Evolutionary conservation across 2,888 invertebrate species (phyloP), one percentile per base, ranked within the genome.

Genomic region (Herminia tarsipennalis): DNA sequence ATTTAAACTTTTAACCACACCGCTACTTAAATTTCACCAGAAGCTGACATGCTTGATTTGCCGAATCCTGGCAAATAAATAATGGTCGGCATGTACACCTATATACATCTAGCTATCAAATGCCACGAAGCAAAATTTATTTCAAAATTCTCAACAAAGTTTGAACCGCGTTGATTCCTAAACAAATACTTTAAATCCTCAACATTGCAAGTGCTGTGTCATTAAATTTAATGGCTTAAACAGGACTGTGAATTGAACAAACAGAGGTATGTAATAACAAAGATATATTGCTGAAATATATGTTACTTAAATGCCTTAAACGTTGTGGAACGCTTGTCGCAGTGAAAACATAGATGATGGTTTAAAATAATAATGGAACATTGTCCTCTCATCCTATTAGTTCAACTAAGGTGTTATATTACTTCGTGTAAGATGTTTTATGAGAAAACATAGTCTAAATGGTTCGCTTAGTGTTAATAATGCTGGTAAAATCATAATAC

Each of bases 401-500:
- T 33, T 13, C 20, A 13, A 21, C 12, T 21, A 33, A n/a, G 21
- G 3, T 33, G 20, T 20, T 33, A 20, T 13, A n/a, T 30, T 22
- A 22, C 8, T n/a, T 30, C n/a, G 8, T 4, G 52, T 65, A 73
- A 72, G 70, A 68, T 74, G 76, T 79, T 77, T 72, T 70, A 65
- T 68, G 62, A 73, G 70, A 73, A 74, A 79, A 79, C 73, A 71
- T 75, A 60, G 63, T 71, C 71, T 49, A 53, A 70, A 56, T 66
- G 66, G 56, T 57, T 57, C 56, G 62, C 45, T 55, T 39, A 29
- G 21, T 29, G 44, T n/a, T n/a, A n/a, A n/a, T n/a, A 39, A 39
- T 45, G 37, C 43, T 47, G 24, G 17, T 18, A 28, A 33, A 21
- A 36, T 29, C 13, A 20, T 9, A 22, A 22, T 29, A 38, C 29